These are phyloP conservation scores for Trematocara macrostoma DNA, from an alignment of 2,113 vertebrate species.

Conservation along the genomic window DNA sequence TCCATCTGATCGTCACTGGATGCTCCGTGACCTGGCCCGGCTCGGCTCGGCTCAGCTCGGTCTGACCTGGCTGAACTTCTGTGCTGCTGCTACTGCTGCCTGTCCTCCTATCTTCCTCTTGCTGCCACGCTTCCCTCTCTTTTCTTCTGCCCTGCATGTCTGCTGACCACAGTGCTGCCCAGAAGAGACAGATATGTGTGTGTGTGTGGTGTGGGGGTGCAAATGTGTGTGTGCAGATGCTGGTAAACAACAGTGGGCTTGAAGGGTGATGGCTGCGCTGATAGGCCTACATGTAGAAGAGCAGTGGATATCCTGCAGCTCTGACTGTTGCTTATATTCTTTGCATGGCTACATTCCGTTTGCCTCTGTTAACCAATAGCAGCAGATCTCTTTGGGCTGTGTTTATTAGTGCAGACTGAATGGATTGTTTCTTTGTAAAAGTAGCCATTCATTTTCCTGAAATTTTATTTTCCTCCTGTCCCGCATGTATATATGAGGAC, in stretches of 20 bases:
- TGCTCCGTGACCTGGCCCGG: slow-evolving; percentile 38
- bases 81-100: slow-evolving; percentile 55
- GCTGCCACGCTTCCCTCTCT: slow-evolving; percentile 54
- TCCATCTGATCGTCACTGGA: slow-evolving; percentile 68
- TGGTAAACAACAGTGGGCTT: slow-evolving; percentile 56
- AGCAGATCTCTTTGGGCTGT: slow-evolving; percentile 12
- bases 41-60: slow-evolving; percentile 35
- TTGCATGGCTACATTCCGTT: slow-evolving; percentile 68
- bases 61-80: slow-evolving; percentile 45
- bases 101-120: slow-evolving; percentile 48
- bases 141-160: slow-evolving; percentile 69
- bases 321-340: slow-evolving; percentile 60
- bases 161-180: slow-evolving; percentile 53
- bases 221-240: slow-evolving; percentile 2
- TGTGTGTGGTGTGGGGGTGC: slow-evolving; percentile 1
- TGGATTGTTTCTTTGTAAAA: slow-evolving; percentile 48
- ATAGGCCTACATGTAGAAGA: not conserved
- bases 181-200: slow-evolving; percentile 28
- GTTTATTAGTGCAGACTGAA: slow-evolving; percentile 21
- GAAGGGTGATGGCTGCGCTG: slow-evolving; percentile 17
- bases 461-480: not conserved
- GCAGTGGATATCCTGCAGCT: slow-evolving; percentile 17
- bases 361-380: slow-evolving; percentile 36
- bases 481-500: not conserved
- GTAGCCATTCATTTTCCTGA: slow-evolving; percentile 46